A percentile compares a stretch with the other conserved stretches of the same genome.
phyloP scores from a whole-genome alignment of 2,113 vertebrate species.

The Periophthalmodon schlosseri region DNA sequence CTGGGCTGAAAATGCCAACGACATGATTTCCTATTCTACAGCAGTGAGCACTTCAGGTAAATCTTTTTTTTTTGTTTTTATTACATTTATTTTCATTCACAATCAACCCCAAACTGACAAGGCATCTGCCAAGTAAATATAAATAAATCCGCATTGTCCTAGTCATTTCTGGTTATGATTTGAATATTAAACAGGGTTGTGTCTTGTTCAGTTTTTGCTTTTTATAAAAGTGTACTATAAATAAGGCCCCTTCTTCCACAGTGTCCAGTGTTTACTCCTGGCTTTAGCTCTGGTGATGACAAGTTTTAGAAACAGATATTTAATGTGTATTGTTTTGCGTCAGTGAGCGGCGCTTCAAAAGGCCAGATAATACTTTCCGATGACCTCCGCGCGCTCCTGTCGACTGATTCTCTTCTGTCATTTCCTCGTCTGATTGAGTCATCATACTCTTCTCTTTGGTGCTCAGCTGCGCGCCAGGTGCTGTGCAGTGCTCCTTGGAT shows the following conservation, averaged over 20 bases:
- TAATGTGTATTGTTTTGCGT: slow-evolving; percentile 20
- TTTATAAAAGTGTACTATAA: neutral
- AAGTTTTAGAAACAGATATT: slow-evolving; percentile 46
- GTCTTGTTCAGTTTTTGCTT: neutral
- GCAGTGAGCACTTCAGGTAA: slow-evolving; percentile 99
- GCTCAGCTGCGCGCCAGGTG: slow-evolving; percentile 69
- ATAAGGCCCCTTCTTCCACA: neutral
- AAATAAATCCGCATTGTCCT: neutral
- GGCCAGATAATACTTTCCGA: slow-evolving; percentile 56
- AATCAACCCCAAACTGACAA: neutral
- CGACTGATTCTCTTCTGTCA: slow-evolving; percentile 65
- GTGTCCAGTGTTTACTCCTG: slow-evolving; percentile 18
- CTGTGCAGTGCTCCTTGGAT: slow-evolving; percentile 45
- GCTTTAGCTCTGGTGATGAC: slow-evolving; percentile 35
- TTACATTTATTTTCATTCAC: neutral
- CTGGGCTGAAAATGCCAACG: slow-evolving; percentile 96
- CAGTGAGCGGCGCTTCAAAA: slow-evolving; percentile 47
- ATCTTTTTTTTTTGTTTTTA: slow-evolving; percentile 20
- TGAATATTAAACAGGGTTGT: neutral
- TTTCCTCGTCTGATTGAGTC: slow-evolving; percentile 68
- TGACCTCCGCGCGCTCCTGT: slow-evolving; percentile 55
- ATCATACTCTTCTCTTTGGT: slow-evolving; percentile 52
- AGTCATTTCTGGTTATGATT: neutral
- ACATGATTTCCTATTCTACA: slow-evolving; percentile 92
- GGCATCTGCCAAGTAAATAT: neutral